Evolutionary conservation across 1,140 invertebrate species (phyloP).

Genomic region (Portunus trituberculatus): DNA sequence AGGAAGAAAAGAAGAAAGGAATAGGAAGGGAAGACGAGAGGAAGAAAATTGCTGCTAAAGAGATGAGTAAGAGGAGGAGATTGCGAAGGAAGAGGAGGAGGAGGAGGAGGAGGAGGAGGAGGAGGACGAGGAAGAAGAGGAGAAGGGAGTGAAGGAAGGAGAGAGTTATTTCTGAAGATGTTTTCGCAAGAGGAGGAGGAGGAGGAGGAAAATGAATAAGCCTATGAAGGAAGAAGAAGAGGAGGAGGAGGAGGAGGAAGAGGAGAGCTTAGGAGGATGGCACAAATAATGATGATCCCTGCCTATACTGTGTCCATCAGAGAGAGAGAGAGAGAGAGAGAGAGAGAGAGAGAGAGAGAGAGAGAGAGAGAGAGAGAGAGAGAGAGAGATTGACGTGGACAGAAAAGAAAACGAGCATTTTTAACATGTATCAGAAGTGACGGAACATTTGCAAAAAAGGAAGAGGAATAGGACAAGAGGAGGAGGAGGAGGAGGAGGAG

Average conservation of each 20-base stretch:
- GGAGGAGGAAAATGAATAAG: too few species aligned
- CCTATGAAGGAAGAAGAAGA: too few species aligned
- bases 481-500: not conserved
- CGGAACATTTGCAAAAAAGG: not conserved
- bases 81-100: too few species aligned
- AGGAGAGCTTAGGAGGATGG: not conserved
- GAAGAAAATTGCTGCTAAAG: not conserved
- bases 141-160: too few species aligned
- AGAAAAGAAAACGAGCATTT: too few species aligned
- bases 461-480: not conserved
- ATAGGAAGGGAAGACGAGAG: too few species aligned
- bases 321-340: conserved; percentile 41
- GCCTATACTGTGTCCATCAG: not conserved
- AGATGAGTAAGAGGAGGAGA: too few species aligned
- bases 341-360: conserved; percentile 31
- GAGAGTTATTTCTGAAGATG: too few species aligned
- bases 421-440: too few species aligned
- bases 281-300: not conserved
- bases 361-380: conserved; percentile 33
- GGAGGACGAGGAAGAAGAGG: too few species aligned
- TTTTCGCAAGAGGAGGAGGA: too few species aligned
- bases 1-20: not conserved
- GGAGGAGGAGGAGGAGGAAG: not conserved
- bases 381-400: not conserved
- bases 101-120: too few species aligned